Evolutionary conservation across 2,113 vertebrate genomes (phyloP).

Genomic region (Psammodynastes pulverulentus): DNA sequence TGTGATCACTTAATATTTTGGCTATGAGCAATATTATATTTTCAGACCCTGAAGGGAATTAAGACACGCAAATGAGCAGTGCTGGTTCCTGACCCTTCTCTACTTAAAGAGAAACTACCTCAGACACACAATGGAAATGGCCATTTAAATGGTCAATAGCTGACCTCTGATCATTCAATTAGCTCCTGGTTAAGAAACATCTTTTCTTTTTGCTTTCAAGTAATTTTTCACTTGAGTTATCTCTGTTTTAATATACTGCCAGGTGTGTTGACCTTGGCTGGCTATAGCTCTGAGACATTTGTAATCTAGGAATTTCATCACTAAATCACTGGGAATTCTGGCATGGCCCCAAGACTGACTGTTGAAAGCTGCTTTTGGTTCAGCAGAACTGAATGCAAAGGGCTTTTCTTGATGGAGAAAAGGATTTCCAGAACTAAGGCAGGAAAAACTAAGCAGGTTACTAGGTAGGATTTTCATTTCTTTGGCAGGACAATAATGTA

Average conservation of each 20-base stretch:
- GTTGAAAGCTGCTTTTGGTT: constrained; percentile 43
- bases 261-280: constrained; percentile 39
- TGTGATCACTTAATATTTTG: neutral
- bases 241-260: constrained; percentile 39
- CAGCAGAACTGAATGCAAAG: neutral
- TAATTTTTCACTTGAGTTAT: neutral
- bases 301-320: constrained; percentile 41
- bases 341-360: constrained; percentile 1
- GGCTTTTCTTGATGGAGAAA: constrained; percentile 34
- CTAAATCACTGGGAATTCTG: constrained; percentile 55
- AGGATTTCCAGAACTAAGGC: constrained; percentile 26
- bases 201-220: constrained; percentile 10
- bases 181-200: neutral
- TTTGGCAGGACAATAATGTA: constrained; percentile 44
- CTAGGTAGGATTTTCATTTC: neutral
- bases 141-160: neutral
- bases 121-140: neutral
- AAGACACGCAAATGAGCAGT: neutral
- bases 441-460: constrained; percentile 19
- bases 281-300: constrained; percentile 32
- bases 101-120: neutral
- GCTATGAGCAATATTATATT: neutral
- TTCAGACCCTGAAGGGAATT: neutral
- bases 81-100: neutral
- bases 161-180: constrained; percentile 37